Conservation (phyloP, 2,797 vertebrate genomes). For the Brachymystax lenok region DNA sequence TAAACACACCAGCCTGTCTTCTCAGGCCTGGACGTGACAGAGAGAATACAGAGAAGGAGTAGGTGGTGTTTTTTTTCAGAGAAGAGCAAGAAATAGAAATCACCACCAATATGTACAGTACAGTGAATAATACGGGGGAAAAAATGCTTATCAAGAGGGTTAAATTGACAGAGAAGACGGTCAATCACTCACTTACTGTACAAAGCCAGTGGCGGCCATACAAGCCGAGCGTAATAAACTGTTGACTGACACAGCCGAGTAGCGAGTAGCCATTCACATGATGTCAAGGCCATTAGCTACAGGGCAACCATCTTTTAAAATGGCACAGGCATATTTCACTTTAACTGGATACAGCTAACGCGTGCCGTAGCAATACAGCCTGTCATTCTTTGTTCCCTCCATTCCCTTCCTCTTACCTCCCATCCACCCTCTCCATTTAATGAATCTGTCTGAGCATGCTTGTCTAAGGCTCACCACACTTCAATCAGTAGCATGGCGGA, state of each 20-base stretch:
- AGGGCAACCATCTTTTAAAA: slow-evolving; percentile 34
- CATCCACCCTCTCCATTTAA: slow-evolving; percentile 23
- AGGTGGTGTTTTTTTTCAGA: neutral
- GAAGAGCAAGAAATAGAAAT: neutral
- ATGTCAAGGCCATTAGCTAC: slow-evolving; percentile 4
- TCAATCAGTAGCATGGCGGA: slow-evolving; percentile 10
- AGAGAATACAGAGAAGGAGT: neutral
- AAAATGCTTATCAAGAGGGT: neutral
- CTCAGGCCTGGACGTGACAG: too few species aligned
- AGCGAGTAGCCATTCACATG: slow-evolving; percentile 2
- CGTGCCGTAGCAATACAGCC: slow-evolving; percentile 10
- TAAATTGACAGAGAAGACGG: slow-evolving; percentile 1
- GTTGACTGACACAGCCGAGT: slow-evolving; percentile 19
- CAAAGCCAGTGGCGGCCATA: neutral
- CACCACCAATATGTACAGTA: neutral
- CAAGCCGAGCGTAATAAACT: neutral
- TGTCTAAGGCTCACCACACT: slow-evolving; percentile 5
- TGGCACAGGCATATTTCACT: slow-evolving; percentile 35
- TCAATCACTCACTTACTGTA: neutral
- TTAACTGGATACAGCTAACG: slow-evolving; percentile 18
- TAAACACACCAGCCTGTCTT: too few species aligned
- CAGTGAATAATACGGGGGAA: neutral
- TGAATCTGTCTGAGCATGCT: slow-evolving; percentile 34
- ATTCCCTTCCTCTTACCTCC: neutral
- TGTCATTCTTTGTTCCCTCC: slow-evolving; percentile 26